Evolutionary conservation across 2,797 vertebrate genomes (phyloP).

Genomic region (Cichlasoma orientale): DNA sequence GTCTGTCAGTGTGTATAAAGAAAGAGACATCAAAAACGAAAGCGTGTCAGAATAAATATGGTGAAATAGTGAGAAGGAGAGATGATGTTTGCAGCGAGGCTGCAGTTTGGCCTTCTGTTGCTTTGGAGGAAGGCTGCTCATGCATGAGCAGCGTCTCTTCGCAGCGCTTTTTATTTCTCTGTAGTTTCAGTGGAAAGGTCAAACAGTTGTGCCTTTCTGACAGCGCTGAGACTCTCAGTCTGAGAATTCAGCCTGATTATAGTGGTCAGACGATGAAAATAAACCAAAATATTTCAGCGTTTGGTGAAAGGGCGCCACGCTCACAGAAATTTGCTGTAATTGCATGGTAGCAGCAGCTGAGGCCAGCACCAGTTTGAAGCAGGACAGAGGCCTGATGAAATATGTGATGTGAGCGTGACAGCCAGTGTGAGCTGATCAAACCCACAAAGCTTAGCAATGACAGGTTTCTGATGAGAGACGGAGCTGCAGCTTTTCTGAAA

Average conservation of each 20-base stretch:
- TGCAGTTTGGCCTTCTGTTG: neutral
- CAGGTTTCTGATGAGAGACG: neutral
- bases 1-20: neutral
- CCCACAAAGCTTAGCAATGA: neutral
- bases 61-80: neutral
- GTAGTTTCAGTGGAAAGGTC: slow-evolving; percentile 51
- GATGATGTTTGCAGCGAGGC: slow-evolving; percentile 4
- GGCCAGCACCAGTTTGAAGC: slow-evolving; percentile 2
- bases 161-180: neutral
- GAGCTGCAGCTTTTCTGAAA: neutral
- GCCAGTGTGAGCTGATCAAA: neutral
- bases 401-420: neutral
- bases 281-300: slow-evolving; percentile 48
- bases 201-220: slow-evolving; percentile 31
- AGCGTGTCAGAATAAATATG: neutral
- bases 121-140: neutral
- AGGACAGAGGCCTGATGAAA: neutral
- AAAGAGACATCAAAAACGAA: neutral
- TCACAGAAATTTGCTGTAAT: slow-evolving; percentile 48
- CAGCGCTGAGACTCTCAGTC: slow-evolving; percentile 45
- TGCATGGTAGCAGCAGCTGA: slow-evolving; percentile 33
- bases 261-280: slow-evolving; percentile 44
- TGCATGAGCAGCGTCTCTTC: neutral
- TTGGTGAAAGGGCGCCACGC: neutral
- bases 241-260: slow-evolving; percentile 60